These are phyloP conservation scores for Microctonus brassicae DNA, from an alignment of 2,888 invertebrate species.

Conservation along the genomic window DNA sequence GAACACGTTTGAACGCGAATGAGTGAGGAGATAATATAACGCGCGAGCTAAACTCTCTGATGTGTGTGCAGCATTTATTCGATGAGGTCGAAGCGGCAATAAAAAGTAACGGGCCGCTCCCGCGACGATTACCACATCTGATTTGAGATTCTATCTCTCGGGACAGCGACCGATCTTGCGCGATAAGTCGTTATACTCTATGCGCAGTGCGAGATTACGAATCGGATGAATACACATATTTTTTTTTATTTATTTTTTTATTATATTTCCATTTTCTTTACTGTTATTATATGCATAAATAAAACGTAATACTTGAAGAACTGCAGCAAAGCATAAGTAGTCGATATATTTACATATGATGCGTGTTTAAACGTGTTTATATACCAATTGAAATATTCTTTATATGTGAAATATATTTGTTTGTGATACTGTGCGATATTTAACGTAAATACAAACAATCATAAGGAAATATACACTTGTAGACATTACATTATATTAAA, in stretches of 20 bases:
- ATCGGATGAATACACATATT: constrained; percentile 27
- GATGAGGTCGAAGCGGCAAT: constrained; percentile 48
- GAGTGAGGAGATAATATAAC: constrained; percentile 5
- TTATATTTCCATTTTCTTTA: not conserved
- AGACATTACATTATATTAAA: not conserved
- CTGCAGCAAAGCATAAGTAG: not conserved
- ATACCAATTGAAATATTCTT: not conserved
- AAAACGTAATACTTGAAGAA: constrained; percentile 3
- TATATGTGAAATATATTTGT: constrained; percentile 7
- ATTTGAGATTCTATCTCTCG: constrained; percentile 49
- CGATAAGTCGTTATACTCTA: constrained; percentile 30
- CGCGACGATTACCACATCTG: constrained; percentile 52
- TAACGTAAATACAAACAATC: not conserved
- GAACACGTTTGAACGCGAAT: not conserved
- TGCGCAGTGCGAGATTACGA: constrained; percentile 17
- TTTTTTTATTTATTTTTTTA: constrained; percentile 17
- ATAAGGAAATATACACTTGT: not conserved
- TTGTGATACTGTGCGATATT: not conserved
- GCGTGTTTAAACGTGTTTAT: constrained; percentile 17
- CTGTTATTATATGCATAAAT: constrained; percentile 8
- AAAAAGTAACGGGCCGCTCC: constrained; percentile 53
- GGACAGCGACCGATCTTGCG: constrained; percentile 31
- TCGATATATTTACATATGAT: too few species aligned
- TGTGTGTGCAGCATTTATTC: constrained; percentile 29
- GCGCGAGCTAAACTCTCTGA: constrained; percentile 4